phyloP scores from a whole-genome alignment of 1,140 invertebrate genomes.

The Drosophila auraria region DNA sequence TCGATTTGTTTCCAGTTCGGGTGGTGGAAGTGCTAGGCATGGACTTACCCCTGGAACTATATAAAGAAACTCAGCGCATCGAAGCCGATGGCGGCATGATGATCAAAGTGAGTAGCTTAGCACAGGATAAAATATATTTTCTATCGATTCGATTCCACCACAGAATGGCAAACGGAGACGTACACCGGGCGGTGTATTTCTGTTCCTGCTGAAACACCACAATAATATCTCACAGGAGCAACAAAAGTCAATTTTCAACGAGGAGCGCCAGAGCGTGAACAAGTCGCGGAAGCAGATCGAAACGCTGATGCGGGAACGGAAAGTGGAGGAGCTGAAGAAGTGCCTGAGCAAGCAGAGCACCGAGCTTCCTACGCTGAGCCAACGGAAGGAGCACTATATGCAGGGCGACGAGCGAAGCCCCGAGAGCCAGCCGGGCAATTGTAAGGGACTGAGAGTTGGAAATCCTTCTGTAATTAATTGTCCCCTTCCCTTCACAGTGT shows the following conservation, averaged over 20 bases:
- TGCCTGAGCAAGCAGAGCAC: conserved; percentile 85
- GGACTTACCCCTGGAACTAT: conserved; percentile 90
- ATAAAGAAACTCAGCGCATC: conserved; percentile 91
- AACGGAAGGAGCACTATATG: conserved; percentile 85
- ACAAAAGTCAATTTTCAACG: conserved; percentile 90
- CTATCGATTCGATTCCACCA: conserved; percentile 5
- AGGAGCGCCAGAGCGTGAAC: conserved; percentile 87
- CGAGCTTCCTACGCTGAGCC: conserved; percentile 87
- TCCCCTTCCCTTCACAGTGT: conserved; percentile 81
- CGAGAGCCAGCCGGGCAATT: conserved; percentile 86
- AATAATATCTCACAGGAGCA: conserved; percentile 89
- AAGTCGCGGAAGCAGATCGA: conserved; percentile 87
- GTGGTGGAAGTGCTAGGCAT: conserved; percentile 90
- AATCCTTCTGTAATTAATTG: not conserved
- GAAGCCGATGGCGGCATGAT: conserved; percentile 93
- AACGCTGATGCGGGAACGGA: conserved; percentile 86
- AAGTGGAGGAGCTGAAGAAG: conserved; percentile 88
- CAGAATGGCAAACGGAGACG: conserved; percentile 92
- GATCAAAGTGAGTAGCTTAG: conserved; percentile 87
- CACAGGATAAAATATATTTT: not conserved
- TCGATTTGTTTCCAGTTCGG: conserved; percentile 86
- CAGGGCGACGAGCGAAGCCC: conserved; percentile 86
- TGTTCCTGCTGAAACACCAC: conserved; percentile 92
- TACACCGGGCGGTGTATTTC: conserved; percentile 93
- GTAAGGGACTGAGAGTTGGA: conserved; percentile 52